Evolutionary conservation across 2,113 vertebrate species (phyloP).

Genomic region (Pseudorhombus dupliciocellatus): DNA sequence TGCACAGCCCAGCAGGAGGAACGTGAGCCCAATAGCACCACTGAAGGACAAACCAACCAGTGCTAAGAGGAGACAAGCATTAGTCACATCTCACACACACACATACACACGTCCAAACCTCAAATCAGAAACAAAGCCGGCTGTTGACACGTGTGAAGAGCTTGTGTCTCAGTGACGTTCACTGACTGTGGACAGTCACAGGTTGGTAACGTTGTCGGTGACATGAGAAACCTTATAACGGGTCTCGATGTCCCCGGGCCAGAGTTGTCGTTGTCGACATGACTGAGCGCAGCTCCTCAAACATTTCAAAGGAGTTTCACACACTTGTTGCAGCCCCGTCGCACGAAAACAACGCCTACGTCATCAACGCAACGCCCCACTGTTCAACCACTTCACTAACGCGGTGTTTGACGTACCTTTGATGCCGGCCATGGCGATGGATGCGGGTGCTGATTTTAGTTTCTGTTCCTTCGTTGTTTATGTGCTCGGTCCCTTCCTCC

Average conservation of each 20-base stretch:
- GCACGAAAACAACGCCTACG: not conserved
- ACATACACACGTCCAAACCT: not conserved
- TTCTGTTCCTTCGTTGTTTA: conserved; percentile 57
- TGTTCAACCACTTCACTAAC: accelerated
- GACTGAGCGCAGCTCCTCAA: conserved; percentile 6
- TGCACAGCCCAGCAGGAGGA: conserved; percentile 94
- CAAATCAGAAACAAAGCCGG: not conserved
- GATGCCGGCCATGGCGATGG: conserved; percentile 77
- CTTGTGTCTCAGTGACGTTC: not conserved
- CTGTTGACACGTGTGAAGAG: not conserved
- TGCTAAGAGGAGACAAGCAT: conserved; percentile 78
- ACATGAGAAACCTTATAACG: not conserved
- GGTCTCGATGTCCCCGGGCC: not conserved
- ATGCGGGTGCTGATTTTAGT: conserved; percentile 15
- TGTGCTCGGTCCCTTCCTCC: conserved; percentile 22
- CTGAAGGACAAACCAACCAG: conserved; percentile 93
- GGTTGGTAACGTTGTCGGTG: not conserved
- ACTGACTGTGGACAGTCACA: not conserved
- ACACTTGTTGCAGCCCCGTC: not conserved
- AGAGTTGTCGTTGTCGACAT: conserved; percentile 5
- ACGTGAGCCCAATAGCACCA: conserved; percentile 93
- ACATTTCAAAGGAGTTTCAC: not conserved
- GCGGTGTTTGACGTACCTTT: conserved; percentile 71
- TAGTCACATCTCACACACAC: not conserved
- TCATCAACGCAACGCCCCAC: not conserved